These are phyloP conservation scores for Aphidius colemani DNA, from an alignment of 2,888 invertebrate species.

Conservation along the genomic window DNA sequence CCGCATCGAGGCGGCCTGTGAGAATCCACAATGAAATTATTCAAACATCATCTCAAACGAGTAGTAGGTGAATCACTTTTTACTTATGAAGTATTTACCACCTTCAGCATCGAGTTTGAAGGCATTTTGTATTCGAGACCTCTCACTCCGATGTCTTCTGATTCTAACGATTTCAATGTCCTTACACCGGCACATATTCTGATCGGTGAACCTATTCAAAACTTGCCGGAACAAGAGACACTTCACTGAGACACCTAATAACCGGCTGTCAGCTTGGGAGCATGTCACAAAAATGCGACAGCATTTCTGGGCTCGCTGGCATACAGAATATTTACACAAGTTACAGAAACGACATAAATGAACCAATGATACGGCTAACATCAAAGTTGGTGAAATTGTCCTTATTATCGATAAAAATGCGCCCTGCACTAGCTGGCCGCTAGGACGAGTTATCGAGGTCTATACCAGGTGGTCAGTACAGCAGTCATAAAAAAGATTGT, in stretches of 20 bases:
- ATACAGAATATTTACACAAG: conserved; percentile 29
- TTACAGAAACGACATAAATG: conserved; percentile 19
- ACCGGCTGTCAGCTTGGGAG: conserved; percentile 20
- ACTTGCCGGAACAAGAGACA: conserved; percentile 23
- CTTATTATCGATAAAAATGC: no score
- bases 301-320: conserved; percentile 13
- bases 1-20: conserved; percentile 45
- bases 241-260: conserved; percentile 7
- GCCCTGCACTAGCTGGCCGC: no score
- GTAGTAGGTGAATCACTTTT: conserved; percentile 41
- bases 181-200: conserved; percentile 31
- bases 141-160: conserved; percentile 29
- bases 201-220: conserved; percentile 21
- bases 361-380: not conserved
- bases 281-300: conserved; percentile 16
- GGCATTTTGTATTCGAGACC: conserved; percentile 33
- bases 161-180: conserved; percentile 26
- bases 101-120: conserved; percentile 26
- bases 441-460: no score
- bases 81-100: conserved; percentile 36
- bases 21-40: conserved; percentile 43
- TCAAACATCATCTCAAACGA: conserved; percentile 43
- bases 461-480: no score
- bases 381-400: no score
- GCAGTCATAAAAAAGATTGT: no score